phyloP scores from a whole-genome alignment of 2,113 vertebrate genomes.

The Sturnira hondurensis region DNA sequence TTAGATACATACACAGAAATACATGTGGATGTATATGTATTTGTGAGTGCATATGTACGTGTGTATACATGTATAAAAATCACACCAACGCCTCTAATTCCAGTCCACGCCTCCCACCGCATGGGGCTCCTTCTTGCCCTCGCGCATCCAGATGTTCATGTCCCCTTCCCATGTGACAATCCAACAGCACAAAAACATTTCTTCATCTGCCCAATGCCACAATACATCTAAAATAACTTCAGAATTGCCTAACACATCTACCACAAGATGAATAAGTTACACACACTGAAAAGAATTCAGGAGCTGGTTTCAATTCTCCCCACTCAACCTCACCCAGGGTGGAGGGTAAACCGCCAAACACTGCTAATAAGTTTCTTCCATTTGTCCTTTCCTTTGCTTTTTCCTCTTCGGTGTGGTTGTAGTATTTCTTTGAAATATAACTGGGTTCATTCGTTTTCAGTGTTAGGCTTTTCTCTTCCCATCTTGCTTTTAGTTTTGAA shows the following conservation, averaged over 20 bases:
- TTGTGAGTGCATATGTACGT: background rate
- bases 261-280: background rate
- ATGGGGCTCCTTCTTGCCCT: background rate
- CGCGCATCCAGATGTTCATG: background rate
- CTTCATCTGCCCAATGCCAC: background rate
- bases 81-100: background rate
- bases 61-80: background rate
- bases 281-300: background rate
- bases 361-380: background rate
- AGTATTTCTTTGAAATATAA: background rate
- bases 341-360: background rate
- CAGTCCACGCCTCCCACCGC: background rate
- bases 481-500: conserved; percentile 35
- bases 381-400: background rate
- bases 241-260: background rate
- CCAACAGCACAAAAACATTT: background rate
- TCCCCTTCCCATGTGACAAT: background rate
- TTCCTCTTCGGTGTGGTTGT: background rate
- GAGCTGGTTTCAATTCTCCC: background rate
- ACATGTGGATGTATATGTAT: background rate
- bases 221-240: background rate
- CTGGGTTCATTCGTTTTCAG: background rate
- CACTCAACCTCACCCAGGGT: background rate
- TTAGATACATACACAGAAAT: background rate
- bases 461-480: background rate